A percentile compares a stretch with the other conserved stretches of the same genome.
These are phyloP conservation scores for Saccostrea glomerata DNA, from an alignment of 1,140 invertebrate species.

Conservation along the genomic window DNA sequence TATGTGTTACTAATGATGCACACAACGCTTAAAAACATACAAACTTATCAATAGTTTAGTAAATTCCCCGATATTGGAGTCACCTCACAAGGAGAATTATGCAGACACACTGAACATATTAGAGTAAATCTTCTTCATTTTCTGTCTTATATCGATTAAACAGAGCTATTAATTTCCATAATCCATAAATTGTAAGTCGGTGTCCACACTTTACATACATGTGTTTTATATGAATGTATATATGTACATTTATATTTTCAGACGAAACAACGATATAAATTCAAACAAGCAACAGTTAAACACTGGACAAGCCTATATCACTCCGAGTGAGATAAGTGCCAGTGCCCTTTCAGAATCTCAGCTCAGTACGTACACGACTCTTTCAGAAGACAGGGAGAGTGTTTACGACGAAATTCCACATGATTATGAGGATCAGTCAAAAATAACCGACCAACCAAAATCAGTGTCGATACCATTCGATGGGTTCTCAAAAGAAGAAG, in stretches of 20 bases:
- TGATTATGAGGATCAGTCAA: neutral
- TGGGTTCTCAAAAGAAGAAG: neutral
- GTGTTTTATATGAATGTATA: too few relatives aligned
- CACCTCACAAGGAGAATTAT: too few relatives aligned
- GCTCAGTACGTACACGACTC: neutral
- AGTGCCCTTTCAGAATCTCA: neutral
- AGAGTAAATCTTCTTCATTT: too few relatives aligned
- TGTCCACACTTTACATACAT: too few relatives aligned
- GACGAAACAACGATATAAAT: neutral
- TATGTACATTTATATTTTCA: neutral
- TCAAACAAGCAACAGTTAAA: neutral
- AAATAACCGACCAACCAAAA: neutral
- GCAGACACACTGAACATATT: too few relatives aligned
- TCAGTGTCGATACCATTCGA: neutral
- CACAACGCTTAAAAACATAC: too few relatives aligned
- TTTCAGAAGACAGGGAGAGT: neutral
- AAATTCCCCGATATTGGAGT: too few relatives aligned
- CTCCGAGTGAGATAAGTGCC: neutral
- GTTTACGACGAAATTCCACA: neutral
- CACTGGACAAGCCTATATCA: neutral
- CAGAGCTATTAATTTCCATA: too few relatives aligned
- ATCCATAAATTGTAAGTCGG: too few relatives aligned
- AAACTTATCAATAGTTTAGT: too few relatives aligned
- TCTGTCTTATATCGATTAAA: too few relatives aligned
- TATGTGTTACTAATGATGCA: too few relatives aligned